Base-by-base conservation (phyloP, 37 sponge, comb jelly and placozoan genomes). In the Tethya wilhelma region DNA sequence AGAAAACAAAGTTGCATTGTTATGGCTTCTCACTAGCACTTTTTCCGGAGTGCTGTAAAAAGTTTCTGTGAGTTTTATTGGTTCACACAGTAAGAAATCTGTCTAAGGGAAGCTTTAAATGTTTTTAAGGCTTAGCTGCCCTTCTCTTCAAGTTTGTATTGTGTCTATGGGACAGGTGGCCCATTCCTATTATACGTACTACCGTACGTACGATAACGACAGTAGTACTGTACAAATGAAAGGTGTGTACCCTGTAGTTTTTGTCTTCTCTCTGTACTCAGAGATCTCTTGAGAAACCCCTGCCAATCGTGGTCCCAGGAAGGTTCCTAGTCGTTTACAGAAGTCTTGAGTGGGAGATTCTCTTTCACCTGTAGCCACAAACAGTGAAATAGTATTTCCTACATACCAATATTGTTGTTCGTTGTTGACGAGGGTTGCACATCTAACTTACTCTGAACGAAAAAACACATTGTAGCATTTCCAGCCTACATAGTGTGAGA, bases 391-490 rank as follows among this genome's bases (percentile, higher is more conserved):
- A 65, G 25, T 20, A 34, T 5, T 19, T 5, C 28, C 20, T 30
- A 65, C 31, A n/a, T 30, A 30, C 6, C 28, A 2, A 65, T 30
- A 29, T 20, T 36, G 32, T 36, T 4, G 2, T 19, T 5, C 3
- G 44, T 4, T 44, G 70, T 17, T 19, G 28, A 26, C 11, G 22
- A 60, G 63, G 28, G 28, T 7, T 12, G 63, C 6, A 60, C 31
- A 29, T 31, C n/a, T 41, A 42, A 69, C 86, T 79, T 62, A 90
- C 91, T 63, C 77, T 85, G 57, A 0, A 92, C 79, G 76, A 94
- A 94, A 71, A 94, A 76, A 44, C 94, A 94, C 71, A 94, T 57
- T 1, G 87, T 77, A 31, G 73, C 83, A 69, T 59, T 86, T 7
- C 83, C 79, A 30, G 75, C 88, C 90, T 91, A 44, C 30, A 78